These are phyloP conservation scores for Caenorhabditis japonica DNA, from an alignment of 2,888 invertebrate genomes.

Conservation along the genomic window DNA sequence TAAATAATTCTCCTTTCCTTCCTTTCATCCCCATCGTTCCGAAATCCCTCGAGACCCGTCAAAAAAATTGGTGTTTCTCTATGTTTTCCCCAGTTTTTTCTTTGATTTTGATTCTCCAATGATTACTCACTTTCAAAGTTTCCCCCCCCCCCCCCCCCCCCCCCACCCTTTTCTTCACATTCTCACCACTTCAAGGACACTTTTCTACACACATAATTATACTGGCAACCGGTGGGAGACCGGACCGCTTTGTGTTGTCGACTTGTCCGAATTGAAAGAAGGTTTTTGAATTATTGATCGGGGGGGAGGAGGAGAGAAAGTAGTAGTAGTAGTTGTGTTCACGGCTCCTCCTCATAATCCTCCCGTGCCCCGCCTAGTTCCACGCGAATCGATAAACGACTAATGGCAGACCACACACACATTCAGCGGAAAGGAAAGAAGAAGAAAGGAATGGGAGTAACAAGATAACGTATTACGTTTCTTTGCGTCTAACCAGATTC, in stretches of 20 bases:
- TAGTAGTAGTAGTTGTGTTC: not conserved
- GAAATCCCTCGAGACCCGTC: too few species aligned
- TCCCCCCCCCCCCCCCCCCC: not conserved
- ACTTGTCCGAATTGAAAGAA: not conserved
- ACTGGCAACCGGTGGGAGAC: not conserved
- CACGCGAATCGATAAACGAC: constrained; percentile 22
- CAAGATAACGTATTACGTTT: constrained; percentile 48
- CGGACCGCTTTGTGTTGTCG: constrained; percentile 19
- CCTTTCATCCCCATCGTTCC: too few species aligned
- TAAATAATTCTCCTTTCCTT: too few species aligned
- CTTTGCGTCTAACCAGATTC: constrained; percentile 20
- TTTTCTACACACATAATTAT: constrained; percentile 33
- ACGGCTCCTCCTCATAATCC: constrained; percentile 2
- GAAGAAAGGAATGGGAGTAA: constrained; percentile 15
- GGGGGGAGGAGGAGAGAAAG: not conserved
- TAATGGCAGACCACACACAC: constrained; percentile 25
- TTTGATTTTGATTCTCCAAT: too few species aligned
- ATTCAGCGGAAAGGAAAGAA: constrained; percentile 10
- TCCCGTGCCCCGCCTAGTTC: not conserved
- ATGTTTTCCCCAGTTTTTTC: too few species aligned
- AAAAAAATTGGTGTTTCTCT: too few species aligned
- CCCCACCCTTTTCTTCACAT: constrained; percentile 6
- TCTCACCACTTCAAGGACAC: constrained; percentile 28
- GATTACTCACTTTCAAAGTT: constrained; percentile 5
- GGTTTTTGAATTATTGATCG: constrained; percentile 35